Conservation (phyloP, 2,888 invertebrate genomes). For the Bibio marci region DNA sequence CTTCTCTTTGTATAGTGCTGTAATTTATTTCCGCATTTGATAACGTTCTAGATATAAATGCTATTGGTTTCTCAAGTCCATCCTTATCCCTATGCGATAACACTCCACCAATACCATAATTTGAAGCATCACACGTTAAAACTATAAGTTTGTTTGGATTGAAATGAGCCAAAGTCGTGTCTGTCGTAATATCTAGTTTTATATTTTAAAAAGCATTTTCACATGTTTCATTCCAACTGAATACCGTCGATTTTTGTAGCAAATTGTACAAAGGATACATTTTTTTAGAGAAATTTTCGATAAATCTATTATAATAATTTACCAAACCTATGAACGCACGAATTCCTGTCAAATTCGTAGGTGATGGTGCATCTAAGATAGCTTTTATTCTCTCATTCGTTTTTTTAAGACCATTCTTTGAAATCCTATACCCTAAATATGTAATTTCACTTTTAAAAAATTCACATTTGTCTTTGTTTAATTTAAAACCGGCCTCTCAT, state of each 20-base stretch:
- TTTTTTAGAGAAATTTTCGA: constrained; percentile 8
- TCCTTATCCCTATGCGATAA: constrained; percentile 9
- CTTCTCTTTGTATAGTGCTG: constrained; percentile 9
- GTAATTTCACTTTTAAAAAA: constrained; percentile 13
- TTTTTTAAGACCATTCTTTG: constrained; percentile 15
- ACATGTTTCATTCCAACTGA: constrained; percentile 16
- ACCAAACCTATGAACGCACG: constrained; percentile 18
- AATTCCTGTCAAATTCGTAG: constrained; percentile 12
- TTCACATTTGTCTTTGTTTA: constrained; percentile 16
- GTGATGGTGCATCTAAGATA: constrained; percentile 14
- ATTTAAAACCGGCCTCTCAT: constrained; percentile 13
- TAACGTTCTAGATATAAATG: constrained; percentile 10
- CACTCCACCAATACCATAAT: constrained; percentile 9
- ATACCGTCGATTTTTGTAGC: constrained; percentile 10
- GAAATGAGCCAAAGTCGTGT: constrained; percentile 12
- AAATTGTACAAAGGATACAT: constrained; percentile 8
- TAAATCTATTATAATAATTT: constrained; percentile 10
- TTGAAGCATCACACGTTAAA: constrained; percentile 12
- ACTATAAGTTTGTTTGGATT: constrained; percentile 10
- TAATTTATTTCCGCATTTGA: constrained; percentile 10
- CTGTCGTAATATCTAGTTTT: constrained; percentile 13
- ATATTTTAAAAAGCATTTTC: constrained; percentile 16
- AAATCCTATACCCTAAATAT: constrained; percentile 18
- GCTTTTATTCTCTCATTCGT: constrained; percentile 14
- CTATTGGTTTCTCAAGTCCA: constrained; percentile 7